These are phyloP conservation scores for Dasypolia templi DNA, from an alignment of 2,888 invertebrate genomes.

Conservation along the genomic window DNA sequence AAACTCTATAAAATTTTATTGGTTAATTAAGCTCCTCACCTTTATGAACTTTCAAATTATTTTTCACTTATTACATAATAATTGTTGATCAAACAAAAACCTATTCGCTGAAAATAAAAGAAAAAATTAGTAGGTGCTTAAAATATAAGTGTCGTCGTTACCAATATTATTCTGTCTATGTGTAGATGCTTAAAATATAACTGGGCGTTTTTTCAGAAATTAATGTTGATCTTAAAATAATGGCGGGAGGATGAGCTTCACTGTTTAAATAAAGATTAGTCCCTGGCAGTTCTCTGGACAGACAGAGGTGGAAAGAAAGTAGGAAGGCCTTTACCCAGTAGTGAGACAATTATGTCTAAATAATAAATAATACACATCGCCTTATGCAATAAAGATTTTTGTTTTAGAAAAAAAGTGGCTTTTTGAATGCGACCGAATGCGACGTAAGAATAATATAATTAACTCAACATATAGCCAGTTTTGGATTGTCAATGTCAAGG, in stretches of 20 bases:
- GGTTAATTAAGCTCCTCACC: constrained; percentile 65
- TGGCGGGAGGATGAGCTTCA: no score
- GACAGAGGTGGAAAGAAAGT: no score
- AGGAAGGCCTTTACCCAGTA: no score
- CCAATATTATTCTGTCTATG: constrained; percentile 3
- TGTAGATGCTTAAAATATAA: background rate
- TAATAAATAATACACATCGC: no score
- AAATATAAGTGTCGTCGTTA: constrained; percentile 19
- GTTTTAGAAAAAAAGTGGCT: background rate
- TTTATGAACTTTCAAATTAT: constrained; percentile 54
- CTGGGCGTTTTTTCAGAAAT: constrained; percentile 8
- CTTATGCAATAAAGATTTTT: no score
- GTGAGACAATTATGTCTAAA: no score
- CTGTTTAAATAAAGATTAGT: no score
- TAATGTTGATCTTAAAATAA: background rate
- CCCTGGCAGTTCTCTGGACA: no score
- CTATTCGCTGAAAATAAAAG: constrained; percentile 77
- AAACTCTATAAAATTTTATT: constrained; percentile 38
- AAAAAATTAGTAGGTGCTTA: no score
- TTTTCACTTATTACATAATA: constrained; percentile 41
- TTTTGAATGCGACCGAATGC: no score
- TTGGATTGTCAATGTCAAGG: no score
- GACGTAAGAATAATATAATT: background rate
- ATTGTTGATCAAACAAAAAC: constrained; percentile 60
- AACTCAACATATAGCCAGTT: no score